Percentiles rank a stretch among this genome's conserved stretches.
These are phyloP conservation scores for Cremastinae sp. DNA, from an alignment of 2,888 invertebrate genomes.

Conservation along the genomic window DNA sequence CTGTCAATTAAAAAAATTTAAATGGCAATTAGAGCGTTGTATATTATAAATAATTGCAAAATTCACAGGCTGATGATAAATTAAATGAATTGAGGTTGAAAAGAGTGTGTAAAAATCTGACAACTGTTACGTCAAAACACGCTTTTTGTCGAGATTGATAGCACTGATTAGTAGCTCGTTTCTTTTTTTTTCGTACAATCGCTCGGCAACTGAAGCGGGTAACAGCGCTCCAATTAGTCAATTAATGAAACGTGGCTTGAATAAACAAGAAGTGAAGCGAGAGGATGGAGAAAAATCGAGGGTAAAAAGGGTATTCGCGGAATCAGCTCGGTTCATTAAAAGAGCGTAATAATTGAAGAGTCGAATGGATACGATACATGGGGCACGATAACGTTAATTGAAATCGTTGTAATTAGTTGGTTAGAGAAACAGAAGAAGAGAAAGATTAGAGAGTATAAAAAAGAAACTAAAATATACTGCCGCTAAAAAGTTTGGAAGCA, in stretches of 20 bases:
- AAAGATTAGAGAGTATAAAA: conserved; percentile 4
- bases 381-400: conserved; percentile 61
- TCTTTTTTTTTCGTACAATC: background rate
- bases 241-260: background rate
- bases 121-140: no score
- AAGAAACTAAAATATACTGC: no score
- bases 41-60: no score
- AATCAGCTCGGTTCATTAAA: conserved; percentile 35
- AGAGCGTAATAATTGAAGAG: conserved; percentile 35
- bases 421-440: conserved; percentile 1
- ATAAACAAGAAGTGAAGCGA: background rate
- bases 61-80: no score
- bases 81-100: no score
- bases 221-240: background rate
- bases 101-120: no score
- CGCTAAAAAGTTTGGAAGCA: no score
- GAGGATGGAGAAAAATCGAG: background rate
- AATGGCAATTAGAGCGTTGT: no score
- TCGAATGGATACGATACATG: background rate
- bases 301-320: background rate
- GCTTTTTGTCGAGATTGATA: no score
- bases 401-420: conserved; percentile 61
- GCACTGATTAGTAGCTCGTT: background rate
- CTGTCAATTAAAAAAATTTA: no score
- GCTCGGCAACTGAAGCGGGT: background rate